phyloP scores from a whole-genome alignment of 37 sponge, comb jelly and placozoan genomes.

The Halichondria panicea region DNA sequence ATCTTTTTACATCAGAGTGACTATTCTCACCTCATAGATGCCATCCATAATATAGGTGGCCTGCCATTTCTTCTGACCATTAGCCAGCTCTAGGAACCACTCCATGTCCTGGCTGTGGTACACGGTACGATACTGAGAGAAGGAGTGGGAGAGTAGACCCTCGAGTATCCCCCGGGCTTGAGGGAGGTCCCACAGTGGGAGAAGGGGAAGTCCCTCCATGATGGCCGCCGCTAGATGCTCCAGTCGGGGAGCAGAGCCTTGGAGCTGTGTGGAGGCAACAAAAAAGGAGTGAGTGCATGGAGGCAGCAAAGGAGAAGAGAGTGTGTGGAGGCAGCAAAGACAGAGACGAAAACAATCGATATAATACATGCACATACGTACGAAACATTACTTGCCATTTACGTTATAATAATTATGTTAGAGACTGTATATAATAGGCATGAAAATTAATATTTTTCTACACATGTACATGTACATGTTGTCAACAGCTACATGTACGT shows the following conservation, averaged over 20 bases:
- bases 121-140: constrained; percentile 31
- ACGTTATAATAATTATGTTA: no score
- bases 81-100: constrained; percentile 61
- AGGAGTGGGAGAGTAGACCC: constrained; percentile 54
- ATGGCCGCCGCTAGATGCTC: constrained; percentile 1
- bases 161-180: constrained; percentile 11
- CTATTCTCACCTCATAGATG: constrained; percentile 3
- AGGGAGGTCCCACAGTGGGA: not conserved
- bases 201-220: not conserved
- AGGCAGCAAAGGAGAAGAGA: no score
- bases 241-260: constrained; percentile 28
- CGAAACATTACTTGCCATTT: no score
- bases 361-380: no score
- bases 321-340: no score
- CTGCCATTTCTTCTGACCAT: constrained; percentile 40
- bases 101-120: constrained; percentile 28
- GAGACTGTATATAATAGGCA: no score
- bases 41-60: constrained; percentile 23
- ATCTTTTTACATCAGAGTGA: not conserved
- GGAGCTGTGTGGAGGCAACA: not conserved
- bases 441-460: no score
- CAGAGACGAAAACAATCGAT: no score
- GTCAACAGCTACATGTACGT: no score
- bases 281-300: not conserved
- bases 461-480: no score